These are phyloP conservation scores for Sesia bembeciformis DNA, from an alignment of 2,888 invertebrate genomes.

Conservation along the genomic window DNA sequence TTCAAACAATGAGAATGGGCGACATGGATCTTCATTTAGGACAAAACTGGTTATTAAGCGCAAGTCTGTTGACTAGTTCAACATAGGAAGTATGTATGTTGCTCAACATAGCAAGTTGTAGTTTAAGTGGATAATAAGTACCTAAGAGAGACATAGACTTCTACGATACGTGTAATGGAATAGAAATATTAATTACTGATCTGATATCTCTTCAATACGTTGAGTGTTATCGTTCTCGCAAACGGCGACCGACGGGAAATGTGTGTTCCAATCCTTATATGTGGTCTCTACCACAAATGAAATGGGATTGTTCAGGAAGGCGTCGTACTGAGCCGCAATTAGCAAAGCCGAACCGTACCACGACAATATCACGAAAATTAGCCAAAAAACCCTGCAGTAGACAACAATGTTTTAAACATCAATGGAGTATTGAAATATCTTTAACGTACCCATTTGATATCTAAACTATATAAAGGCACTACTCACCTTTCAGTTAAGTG, in stretches of 20 bases:
- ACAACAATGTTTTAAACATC: not conserved
- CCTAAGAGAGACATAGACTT: not conserved
- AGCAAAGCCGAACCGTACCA: slow-evolving; percentile 76
- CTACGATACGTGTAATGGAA: not conserved
- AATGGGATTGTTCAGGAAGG: slow-evolving; percentile 81
- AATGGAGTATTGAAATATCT: too few relatives aligned
- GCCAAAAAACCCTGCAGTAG: slow-evolving; percentile 76
- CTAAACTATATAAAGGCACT: too few relatives aligned
- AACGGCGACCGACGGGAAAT: slow-evolving; percentile 81
- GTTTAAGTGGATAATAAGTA: not conserved
- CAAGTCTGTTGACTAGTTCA: not conserved
- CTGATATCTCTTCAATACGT: slow-evolving; percentile 78
- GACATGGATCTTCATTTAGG: too few relatives aligned
- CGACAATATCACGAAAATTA: slow-evolving; percentile 72
- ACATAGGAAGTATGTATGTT: not conserved
- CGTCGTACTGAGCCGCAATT: slow-evolving; percentile 74
- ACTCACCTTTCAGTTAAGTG: slow-evolving; percentile 78
- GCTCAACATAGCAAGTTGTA: too few relatives aligned
- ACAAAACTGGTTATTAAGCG: too few relatives aligned
- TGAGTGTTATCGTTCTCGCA: slow-evolving; percentile 82
- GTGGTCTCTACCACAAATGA: slow-evolving; percentile 86
- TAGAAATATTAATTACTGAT: slow-evolving; percentile 62
- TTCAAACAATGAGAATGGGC: too few relatives aligned
- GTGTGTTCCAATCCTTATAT: slow-evolving; percentile 82
- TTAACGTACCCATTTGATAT: too few relatives aligned